Percentiles rank a stretch among this genome's conserved stretches.
Evolutionary conservation across 2,888 invertebrate genomes (phyloP).

Genomic region (Himalopsyche tibetana): DNA sequence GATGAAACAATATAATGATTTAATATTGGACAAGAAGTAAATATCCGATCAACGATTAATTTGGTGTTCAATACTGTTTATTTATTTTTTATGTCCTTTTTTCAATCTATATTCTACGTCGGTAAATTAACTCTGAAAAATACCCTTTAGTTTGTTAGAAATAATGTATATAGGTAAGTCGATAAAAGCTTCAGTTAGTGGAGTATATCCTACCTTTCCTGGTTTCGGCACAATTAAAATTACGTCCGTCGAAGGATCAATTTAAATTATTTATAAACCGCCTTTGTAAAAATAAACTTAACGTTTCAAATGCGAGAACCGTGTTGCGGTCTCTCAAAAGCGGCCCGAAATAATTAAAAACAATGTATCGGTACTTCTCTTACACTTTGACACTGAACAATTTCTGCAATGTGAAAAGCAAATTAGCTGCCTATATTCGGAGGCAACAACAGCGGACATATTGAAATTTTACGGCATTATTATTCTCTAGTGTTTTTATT

Average conservation of each 20-base stretch:
- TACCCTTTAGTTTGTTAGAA: too few species aligned
- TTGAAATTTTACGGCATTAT: neutral
- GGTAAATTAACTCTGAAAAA: too few species aligned
- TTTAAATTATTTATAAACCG: constrained; percentile 39
- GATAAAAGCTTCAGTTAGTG: too few species aligned
- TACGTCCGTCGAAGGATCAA: constrained; percentile 19
- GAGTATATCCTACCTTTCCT: too few species aligned
- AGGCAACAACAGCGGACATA: neutral
- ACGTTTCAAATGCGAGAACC: constrained; percentile 37
- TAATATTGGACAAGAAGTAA: too few species aligned
- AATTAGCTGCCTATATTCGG: constrained; percentile 25
- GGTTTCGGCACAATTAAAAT: neutral
- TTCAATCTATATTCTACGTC: too few species aligned
- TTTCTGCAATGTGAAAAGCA: constrained; percentile 33
- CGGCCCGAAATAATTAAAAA: constrained; percentile 42
- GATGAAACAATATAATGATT: too few species aligned
- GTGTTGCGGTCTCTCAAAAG: constrained; percentile 40
- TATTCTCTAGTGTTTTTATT: neutral
- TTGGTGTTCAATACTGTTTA: too few species aligned
- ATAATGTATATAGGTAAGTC: too few species aligned
- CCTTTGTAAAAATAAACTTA: constrained; percentile 22
- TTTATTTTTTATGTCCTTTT: too few species aligned
- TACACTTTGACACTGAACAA: constrained; percentile 41
- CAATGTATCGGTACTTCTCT: constrained; percentile 17
- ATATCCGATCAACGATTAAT: too few species aligned